A percentile compares a stretch with the other conserved stretches of the same genome.
phyloP scores from a whole-genome alignment of 2,113 vertebrate genomes.

The Odocoileus virginianus region DNA sequence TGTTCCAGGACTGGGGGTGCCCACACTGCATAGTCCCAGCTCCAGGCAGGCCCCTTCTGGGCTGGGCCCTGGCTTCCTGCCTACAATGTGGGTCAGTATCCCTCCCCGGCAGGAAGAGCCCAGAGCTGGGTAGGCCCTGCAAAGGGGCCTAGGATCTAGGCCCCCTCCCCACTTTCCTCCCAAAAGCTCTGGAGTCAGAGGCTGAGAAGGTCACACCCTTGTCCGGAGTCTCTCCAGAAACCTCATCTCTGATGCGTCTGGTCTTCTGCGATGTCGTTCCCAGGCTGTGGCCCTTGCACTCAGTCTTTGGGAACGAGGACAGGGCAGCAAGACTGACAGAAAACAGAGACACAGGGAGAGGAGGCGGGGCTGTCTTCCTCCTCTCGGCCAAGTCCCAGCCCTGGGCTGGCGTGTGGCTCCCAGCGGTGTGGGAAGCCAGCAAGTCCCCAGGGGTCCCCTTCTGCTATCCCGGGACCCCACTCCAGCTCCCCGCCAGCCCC shows the following conservation, averaged over 20 bases:
- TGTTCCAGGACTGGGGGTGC: fast-evolving
- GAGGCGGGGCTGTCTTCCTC: background rate
- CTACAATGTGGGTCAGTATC: background rate
- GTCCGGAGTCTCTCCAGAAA: background rate
- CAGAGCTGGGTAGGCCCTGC: background rate
- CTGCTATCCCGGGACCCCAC: fast-evolving
- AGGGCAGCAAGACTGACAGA: background rate
- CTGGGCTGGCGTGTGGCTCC: background rate
- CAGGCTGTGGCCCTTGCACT: background rate
- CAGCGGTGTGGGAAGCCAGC: background rate
- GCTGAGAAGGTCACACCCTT: background rate
- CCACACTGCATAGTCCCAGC: background rate
- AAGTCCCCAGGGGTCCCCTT: background rate
- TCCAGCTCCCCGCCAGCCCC: background rate
- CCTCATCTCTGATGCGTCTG: background rate
- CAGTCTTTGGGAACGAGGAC: background rate
- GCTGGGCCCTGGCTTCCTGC: background rate
- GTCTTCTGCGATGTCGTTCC: background rate
- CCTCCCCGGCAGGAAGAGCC: background rate
- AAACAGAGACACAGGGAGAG: background rate
- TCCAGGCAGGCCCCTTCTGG: background rate
- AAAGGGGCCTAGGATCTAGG: fast-evolving
- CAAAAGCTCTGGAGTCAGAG: background rate
- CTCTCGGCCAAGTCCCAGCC: background rate
- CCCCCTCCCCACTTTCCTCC: background rate